phyloP scores from a whole-genome alignment of 2,113 vertebrate species.

The Xiphophorus couchianus region DNA sequence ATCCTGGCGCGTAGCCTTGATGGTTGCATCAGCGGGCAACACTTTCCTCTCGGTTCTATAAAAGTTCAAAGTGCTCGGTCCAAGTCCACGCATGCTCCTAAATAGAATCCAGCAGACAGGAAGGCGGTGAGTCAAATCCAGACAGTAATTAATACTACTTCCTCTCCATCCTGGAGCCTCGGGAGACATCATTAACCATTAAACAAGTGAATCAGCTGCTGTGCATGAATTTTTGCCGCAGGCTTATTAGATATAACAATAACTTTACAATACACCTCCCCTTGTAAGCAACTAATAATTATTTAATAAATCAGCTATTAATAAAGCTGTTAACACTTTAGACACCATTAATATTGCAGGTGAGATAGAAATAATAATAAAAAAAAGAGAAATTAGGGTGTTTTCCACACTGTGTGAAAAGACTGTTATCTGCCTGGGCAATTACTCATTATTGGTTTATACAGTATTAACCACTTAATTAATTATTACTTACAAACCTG shows the following conservation, averaged over 20 bases:
- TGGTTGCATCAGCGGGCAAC: slow-evolving; percentile 22
- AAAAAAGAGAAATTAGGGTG: no score
- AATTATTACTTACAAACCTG: neutral
- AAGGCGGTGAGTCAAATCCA: slow-evolving; percentile 53
- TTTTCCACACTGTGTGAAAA: neutral
- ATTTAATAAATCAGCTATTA: neutral
- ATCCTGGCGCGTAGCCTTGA: slow-evolving; percentile 3
- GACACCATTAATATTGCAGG: neutral
- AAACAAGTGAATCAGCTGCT: slow-evolving; percentile 16
- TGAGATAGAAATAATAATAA: no score
- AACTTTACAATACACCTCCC: neutral
- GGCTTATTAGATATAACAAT: neutral
- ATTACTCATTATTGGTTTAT: neutral
- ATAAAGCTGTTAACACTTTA: neutral
- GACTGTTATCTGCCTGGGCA: neutral
- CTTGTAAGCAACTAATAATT: neutral
- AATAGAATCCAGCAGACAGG: slow-evolving; percentile 67
- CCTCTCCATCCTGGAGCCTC: slow-evolving; percentile 54
- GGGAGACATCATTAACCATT: slow-evolving; percentile 44
- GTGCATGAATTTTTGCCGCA: neutral
- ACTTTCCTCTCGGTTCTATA: slow-evolving; percentile 48
- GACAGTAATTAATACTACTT: slow-evolving; percentile 72
- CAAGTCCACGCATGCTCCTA: slow-evolving; percentile 52
- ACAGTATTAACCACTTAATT: neutral
- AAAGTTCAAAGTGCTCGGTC: slow-evolving; percentile 33